phyloP scores from a whole-genome alignment of 2,888 invertebrate species.

The Encarsia formosa region DNA sequence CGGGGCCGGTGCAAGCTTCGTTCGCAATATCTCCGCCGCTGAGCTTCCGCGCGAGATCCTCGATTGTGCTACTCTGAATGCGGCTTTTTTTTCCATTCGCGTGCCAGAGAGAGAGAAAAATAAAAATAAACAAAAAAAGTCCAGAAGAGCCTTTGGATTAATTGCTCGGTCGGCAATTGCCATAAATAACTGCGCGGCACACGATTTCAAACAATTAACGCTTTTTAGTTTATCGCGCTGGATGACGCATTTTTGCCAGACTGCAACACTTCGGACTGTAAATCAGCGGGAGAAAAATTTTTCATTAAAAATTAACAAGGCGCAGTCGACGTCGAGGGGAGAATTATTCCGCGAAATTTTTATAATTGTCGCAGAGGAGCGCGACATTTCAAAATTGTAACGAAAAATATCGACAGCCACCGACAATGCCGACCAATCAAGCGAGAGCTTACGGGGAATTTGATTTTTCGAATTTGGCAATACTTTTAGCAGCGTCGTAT shows the following conservation, averaged over 20 bases:
- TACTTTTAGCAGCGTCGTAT: too few species aligned
- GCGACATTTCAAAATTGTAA: too few species aligned
- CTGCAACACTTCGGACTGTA: background rate
- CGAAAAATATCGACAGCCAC: too few species aligned
- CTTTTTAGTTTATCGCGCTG: constrained; percentile 15
- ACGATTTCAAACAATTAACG: constrained; percentile 22
- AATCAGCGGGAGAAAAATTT: too few species aligned
- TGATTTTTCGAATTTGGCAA: too few species aligned
- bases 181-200: constrained; percentile 19
- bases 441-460: too few species aligned
- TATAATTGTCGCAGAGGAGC: too few species aligned
- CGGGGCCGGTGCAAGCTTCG: background rate
- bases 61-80: constrained; percentile 13
- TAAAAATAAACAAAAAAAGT: background rate
- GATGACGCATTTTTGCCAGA: background rate
- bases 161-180: constrained; percentile 5
- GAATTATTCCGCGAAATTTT: too few species aligned
- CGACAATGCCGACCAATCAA: too few species aligned
- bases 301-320: too few species aligned
- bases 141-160: constrained; percentile 11
- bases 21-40: constrained; percentile 17
- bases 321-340: too few species aligned
- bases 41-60: constrained; percentile 7
- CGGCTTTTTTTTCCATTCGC: background rate
- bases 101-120: too few species aligned